These are phyloP conservation scores for Catharus fuscescens DNA, from an alignment of 2,113 vertebrate genomes.

Conservation along the genomic window DNA sequence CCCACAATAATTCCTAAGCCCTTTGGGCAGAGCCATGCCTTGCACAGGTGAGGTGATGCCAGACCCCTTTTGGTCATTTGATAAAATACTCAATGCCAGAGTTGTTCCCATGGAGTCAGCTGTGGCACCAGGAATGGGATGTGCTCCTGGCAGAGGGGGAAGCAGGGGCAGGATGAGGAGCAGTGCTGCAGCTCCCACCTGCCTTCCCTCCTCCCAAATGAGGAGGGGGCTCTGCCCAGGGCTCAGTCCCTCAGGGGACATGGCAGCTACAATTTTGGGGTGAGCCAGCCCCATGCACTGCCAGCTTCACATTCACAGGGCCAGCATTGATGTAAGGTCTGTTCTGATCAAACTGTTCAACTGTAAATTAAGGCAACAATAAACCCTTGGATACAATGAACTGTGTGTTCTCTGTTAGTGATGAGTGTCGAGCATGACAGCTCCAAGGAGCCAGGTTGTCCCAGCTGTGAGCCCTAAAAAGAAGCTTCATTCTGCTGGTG, in stretches of 20 bases:
- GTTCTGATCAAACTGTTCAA: background rate
- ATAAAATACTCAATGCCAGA: background rate
- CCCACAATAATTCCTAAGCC: rapidly evolving
- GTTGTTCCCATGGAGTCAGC: background rate
- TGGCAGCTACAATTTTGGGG: background rate
- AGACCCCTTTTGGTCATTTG: background rate
- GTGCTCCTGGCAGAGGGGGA: background rate
- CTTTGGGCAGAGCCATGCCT: rapidly evolving
- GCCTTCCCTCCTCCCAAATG: background rate
- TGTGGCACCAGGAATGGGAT: background rate
- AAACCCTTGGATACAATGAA: background rate
- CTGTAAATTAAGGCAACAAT: background rate
- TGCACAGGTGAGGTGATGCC: background rate
- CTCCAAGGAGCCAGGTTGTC: background rate
- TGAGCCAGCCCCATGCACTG: background rate
- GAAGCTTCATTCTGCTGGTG: background rate
- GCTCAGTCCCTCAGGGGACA: background rate
- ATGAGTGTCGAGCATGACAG: rapidly evolving
- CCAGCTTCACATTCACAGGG: background rate
- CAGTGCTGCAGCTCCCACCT: background rate
- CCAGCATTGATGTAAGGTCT: rapidly evolving
- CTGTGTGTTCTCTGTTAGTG: rapidly evolving
- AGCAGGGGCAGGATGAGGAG: background rate
- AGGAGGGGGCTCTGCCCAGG: background rate
- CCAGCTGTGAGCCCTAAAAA: rapidly evolving